Evolutionary conservation across 2,888 invertebrate species (phyloP).

Genomic region (Lithophane leautieri): DNA sequence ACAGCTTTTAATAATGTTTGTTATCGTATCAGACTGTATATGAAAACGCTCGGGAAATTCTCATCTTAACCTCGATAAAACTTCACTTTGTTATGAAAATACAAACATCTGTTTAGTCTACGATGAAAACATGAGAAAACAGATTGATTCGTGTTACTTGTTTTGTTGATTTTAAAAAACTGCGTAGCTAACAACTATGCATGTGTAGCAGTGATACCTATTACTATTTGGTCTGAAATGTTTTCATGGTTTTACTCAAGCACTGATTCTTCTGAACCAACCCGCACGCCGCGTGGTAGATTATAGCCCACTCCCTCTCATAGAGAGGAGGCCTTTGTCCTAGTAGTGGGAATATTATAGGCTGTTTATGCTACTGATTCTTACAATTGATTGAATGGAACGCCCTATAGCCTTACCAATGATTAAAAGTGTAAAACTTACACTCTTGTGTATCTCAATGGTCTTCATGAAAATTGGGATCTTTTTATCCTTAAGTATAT

Average conservation of each 20-base stretch:
- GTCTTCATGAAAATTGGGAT: background rate
- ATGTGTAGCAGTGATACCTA: background rate
- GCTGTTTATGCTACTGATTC: too few relatives aligned
- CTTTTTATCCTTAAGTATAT: background rate
- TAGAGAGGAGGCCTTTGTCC: too few relatives aligned
- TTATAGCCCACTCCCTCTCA: too few relatives aligned
- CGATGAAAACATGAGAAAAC: constrained; percentile 22
- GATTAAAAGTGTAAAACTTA: too few relatives aligned
- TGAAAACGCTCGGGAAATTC: constrained; percentile 5
- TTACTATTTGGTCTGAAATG: too few relatives aligned
- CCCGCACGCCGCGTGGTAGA: too few relatives aligned
- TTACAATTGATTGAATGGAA: too few relatives aligned
- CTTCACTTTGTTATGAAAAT: constrained; percentile 38
- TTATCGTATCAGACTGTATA: background rate
- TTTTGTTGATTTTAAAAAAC: too few relatives aligned
- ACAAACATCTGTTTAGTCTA: constrained; percentile 50
- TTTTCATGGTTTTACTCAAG: background rate
- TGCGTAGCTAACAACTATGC: too few relatives aligned
- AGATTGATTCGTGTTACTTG: constrained; percentile 4
- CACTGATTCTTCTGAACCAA: background rate
- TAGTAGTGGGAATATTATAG: too few relatives aligned
- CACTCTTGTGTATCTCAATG: too few relatives aligned
- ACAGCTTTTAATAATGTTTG: background rate
- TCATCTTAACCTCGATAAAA: constrained; percentile 32
- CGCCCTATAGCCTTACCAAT: too few relatives aligned